These are phyloP conservation scores for Hanleya hanleyi DNA, from an alignment of 2,888 invertebrate genomes.

Conservation along the genomic window DNA sequence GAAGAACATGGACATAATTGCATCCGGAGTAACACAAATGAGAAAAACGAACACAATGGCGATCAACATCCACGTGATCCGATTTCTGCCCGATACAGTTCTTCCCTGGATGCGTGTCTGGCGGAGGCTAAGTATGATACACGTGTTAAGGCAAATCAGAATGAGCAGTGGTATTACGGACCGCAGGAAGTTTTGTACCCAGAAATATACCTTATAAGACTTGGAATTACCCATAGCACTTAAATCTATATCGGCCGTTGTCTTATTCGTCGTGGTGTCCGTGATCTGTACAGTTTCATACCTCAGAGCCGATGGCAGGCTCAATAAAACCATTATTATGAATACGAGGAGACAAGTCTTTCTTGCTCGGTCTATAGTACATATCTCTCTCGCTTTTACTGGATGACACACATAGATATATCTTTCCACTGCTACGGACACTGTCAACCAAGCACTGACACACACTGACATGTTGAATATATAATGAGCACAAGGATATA, in stretches of 20 bases:
- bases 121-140: slow-evolving; percentile 55
- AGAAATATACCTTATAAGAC: slow-evolving; percentile 48
- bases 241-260: slow-evolving; percentile 35
- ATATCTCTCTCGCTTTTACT: slow-evolving; percentile 51
- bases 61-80: slow-evolving; percentile 71
- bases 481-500: slow-evolving; percentile 69
- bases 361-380: slow-evolving; percentile 55
- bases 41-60: slow-evolving; percentile 70
- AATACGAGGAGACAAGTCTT: slow-evolving; percentile 44
- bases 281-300: slow-evolving; percentile 41
- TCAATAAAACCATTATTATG: slow-evolving; percentile 47
- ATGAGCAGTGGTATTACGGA: slow-evolving; percentile 58
- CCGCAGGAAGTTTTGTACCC: slow-evolving; percentile 54
- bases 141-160: slow-evolving; percentile 50
- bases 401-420: slow-evolving; percentile 67
- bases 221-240: slow-evolving; percentile 47
- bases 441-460: slow-evolving; percentile 67
- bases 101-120: slow-evolving; percentile 39
- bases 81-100: slow-evolving; percentile 48
- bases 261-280: slow-evolving; percentile 31
- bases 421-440: slow-evolving; percentile 67
- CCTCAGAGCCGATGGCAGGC: slow-evolving; percentile 54
- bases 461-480: slow-evolving; percentile 65
- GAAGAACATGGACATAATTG: slow-evolving; percentile 70
- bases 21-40: slow-evolving; percentile 71